phyloP scores from a whole-genome alignment of 2,888 invertebrate species.

The Digitonthophagus gazella region DNA sequence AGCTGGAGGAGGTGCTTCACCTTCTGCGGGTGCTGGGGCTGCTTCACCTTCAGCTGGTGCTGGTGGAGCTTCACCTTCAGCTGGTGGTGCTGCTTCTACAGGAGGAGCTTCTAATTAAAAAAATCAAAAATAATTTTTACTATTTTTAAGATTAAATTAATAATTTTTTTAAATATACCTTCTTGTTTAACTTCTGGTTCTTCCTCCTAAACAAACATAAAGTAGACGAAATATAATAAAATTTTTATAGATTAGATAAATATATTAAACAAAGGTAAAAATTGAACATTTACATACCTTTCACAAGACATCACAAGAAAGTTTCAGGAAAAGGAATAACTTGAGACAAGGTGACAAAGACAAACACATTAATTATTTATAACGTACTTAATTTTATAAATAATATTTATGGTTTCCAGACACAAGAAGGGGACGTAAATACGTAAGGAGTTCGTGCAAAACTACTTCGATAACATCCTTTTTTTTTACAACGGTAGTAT shows the following conservation, averaged over 20 bases:
- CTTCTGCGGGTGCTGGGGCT: slow-evolving; percentile 39
- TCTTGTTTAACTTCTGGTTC: too few species aligned
- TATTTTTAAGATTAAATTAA: too few species aligned
- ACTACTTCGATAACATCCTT: neutral
- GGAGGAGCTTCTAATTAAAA: slow-evolving; percentile 46
- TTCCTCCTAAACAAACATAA: neutral
- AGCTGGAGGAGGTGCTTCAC: slow-evolving; percentile 34
- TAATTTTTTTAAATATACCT: too few species aligned
- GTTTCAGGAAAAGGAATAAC: neutral
- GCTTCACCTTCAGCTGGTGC: slow-evolving; percentile 37
- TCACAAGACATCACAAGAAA: slow-evolving; percentile 11
- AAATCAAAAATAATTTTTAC: too few species aligned
- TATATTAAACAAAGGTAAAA: neutral
- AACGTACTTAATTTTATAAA: slow-evolving; percentile 30
- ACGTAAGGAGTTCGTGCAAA: slow-evolving; percentile 28
- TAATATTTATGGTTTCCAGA: slow-evolving; percentile 16
- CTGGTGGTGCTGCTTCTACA: slow-evolving; percentile 43
- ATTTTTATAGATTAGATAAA: neutral
- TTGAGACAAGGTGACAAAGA: slow-evolving; percentile 13
- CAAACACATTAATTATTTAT: slow-evolving; percentile 26
- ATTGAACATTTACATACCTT: neutral
- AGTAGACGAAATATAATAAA: neutral
- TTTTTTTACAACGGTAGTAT: neutral
- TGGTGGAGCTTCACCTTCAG: slow-evolving; percentile 41
- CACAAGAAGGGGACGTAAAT: slow-evolving; percentile 26